Conservation (phyloP, 2,797 vertebrate species). For the Oceanodroma leucorhoa region DNA sequence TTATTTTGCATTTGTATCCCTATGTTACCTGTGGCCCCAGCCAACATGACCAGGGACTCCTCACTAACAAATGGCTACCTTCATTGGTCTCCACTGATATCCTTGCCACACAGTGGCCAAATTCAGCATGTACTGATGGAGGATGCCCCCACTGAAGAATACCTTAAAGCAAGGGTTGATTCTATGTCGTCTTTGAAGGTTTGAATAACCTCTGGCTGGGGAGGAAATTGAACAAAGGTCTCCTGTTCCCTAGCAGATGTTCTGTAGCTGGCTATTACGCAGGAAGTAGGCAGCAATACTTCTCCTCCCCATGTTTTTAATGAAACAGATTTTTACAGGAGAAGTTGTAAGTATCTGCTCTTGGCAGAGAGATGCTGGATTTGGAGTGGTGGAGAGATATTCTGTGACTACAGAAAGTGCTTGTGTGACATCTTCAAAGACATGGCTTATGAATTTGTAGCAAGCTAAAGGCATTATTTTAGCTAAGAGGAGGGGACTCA, state of each 20-base stretch:
- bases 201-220: neutral
- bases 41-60: neutral
- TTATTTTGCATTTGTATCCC: neutral
- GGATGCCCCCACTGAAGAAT: accelerated
- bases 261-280: neutral
- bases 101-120: neutral
- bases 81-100: neutral
- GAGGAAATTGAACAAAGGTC: neutral
- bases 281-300: neutral
- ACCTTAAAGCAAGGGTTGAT: neutral
- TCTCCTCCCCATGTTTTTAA: neutral
- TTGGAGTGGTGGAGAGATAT: neutral
- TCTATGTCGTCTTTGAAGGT: neutral
- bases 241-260: neutral
- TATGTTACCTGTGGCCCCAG: neutral
- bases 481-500: neutral
- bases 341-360: neutral
- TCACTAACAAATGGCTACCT: neutral
- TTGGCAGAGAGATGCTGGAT: neutral
- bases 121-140: neutral
- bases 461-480: neutral
- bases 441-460: neutral
- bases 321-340: neutral
- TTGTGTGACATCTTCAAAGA: neutral
- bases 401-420: neutral